Conservation (phyloP, 2,113 vertebrate species). For the Lasiurus borealis region DNA sequence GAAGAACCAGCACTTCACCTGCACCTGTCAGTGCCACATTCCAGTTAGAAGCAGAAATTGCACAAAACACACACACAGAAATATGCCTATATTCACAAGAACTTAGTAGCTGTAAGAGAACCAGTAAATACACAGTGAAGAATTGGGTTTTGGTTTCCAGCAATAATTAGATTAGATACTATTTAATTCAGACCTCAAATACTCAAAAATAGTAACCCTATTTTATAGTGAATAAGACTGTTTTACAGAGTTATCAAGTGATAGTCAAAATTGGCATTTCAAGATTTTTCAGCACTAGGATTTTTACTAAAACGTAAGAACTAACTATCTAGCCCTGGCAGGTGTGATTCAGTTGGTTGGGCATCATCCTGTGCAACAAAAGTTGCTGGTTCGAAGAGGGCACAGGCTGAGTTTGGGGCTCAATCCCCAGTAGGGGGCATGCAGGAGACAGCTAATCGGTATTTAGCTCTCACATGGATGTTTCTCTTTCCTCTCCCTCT, state of each 20-base stretch:
- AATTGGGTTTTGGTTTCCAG: slow-evolving; percentile 22
- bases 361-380: no score
- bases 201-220: neutral
- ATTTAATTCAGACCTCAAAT: slow-evolving; percentile 29
- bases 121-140: neutral
- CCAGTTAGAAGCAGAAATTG: slow-evolving; percentile 19
- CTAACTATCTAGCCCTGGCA: neutral
- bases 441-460: no score
- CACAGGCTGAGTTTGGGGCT: no score
- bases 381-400: no score
- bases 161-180: neutral
- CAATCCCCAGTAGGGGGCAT: no score
- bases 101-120: neutral
- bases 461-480: no score
- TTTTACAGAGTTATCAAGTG: neutral
- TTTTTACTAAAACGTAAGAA: slow-evolving; percentile 48
- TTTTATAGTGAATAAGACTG: slow-evolving; percentile 1
- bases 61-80: neutral
- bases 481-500: no score
- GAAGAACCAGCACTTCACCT: neutral
- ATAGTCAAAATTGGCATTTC: slow-evolving; percentile 7
- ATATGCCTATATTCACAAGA: neutral
- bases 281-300: slow-evolving; percentile 11
- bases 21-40: neutral
- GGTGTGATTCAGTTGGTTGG: no score